Conservation (phyloP, 2,797 vertebrate genomes). For the Petrocephalus sullivani region DNA sequence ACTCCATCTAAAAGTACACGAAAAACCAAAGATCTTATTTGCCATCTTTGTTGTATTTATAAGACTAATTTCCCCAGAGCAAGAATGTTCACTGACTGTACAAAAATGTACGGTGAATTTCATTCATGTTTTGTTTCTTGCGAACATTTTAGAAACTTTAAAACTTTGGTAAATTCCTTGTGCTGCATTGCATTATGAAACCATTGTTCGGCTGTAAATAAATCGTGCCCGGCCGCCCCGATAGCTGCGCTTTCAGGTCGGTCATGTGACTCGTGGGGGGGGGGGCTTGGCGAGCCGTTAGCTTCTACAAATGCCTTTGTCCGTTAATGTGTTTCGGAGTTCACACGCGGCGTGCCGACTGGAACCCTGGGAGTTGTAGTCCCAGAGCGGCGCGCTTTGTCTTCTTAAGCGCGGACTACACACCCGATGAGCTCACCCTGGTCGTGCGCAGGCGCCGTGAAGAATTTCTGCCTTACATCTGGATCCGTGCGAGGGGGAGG, state of each 20-base stretch:
- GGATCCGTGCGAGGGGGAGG: constrained; percentile 28
- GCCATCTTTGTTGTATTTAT: neutral
- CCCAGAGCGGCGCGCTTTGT: constrained; percentile 17
- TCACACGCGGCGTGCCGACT: constrained; percentile 9
- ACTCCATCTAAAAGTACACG: neutral
- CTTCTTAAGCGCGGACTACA: constrained; percentile 23
- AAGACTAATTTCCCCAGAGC: neutral
- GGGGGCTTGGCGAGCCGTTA: neutral
- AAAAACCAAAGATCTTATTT: neutral
- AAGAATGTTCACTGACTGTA: neutral
- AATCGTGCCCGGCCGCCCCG: neutral
- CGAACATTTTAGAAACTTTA: neutral
- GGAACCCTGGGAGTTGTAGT: constrained; percentile 26
- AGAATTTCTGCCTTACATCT: constrained; percentile 23
- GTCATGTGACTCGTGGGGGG: neutral
- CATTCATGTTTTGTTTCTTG: neutral
- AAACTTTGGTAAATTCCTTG: neutral
- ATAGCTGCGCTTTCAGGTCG: neutral
- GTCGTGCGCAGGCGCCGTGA: constrained; percentile 26
- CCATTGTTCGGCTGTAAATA: neutral
- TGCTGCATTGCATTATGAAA: neutral
- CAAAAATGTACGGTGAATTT: neutral
- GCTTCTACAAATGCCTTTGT: constrained; percentile 14
- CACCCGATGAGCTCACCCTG: constrained; percentile 22
- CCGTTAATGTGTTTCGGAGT: neutral